Evolutionary conservation across 2,888 invertebrate genomes (phyloP).

Genomic region (Cosmorhoe ocellata): DNA sequence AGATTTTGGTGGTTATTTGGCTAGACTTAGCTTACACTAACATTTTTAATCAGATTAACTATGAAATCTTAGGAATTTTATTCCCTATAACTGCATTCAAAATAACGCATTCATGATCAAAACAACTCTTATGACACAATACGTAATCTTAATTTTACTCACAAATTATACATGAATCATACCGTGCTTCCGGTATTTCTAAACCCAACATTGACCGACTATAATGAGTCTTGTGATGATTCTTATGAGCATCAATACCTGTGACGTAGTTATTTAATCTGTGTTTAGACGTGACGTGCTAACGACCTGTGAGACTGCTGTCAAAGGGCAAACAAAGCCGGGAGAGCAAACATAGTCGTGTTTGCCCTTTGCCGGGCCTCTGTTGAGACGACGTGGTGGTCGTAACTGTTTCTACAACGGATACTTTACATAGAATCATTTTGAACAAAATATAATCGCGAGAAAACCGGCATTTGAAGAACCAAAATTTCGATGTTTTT

Average conservation of each 20-base stretch:
- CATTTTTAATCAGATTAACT: too few relatives aligned
- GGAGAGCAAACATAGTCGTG: conserved; percentile 62
- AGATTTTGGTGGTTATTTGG: too few relatives aligned
- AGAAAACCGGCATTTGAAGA: too few relatives aligned
- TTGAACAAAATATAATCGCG: not conserved
- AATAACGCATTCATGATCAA: too few relatives aligned
- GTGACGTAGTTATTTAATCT: conserved; percentile 30
- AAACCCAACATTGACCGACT: conserved; percentile 17
- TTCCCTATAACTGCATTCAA: not conserved
- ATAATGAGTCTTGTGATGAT: conserved; percentile 12
- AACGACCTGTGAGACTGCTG: conserved; percentile 81
- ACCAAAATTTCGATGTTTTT: too few relatives aligned
- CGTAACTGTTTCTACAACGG: conserved; percentile 39
- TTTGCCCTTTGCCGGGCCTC: conserved; percentile 61
- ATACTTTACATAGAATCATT: conserved; percentile 32
- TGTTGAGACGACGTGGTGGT: conserved; percentile 65
- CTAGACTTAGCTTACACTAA: too few relatives aligned
- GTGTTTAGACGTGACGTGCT: conserved; percentile 73
- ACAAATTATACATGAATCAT: conserved; percentile 16
- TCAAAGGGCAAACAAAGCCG: conserved; percentile 74
- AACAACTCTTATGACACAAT: too few relatives aligned
- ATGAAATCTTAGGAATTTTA: too few relatives aligned
- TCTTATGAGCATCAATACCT: conserved; percentile 19
- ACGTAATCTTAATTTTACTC: not conserved
- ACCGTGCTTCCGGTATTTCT: conserved; percentile 22